A percentile compares a stretch with the other conserved stretches of the same genome.
These are phyloP conservation scores for Xenus cinereus DNA, from an alignment of 2,113 vertebrate genomes.

Conservation along the genomic window DNA sequence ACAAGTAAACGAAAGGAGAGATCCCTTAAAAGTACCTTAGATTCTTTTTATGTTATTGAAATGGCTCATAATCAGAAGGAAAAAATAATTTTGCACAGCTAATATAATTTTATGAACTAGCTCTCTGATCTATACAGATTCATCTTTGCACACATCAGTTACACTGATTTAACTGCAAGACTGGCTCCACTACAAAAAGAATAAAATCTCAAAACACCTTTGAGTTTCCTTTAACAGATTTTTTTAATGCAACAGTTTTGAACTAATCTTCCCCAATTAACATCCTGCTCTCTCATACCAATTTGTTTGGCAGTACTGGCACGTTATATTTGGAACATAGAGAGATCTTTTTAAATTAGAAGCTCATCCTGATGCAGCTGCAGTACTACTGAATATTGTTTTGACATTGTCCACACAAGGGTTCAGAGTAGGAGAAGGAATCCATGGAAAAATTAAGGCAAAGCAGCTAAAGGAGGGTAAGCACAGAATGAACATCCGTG, in stretches of 20 bases:
- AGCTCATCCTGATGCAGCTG: background rate
- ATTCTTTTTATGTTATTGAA: background rate
- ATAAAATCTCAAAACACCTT: background rate
- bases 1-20: background rate
- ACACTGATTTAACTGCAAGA: background rate
- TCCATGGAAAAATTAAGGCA: background rate
- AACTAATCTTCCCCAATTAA: background rate
- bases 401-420: background rate
- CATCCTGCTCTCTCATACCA: background rate
- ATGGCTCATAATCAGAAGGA: background rate
- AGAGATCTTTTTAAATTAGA: background rate
- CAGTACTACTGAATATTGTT: background rate
- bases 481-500: background rate
- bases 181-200: background rate
- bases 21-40: background rate
- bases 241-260: background rate
- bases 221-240: background rate
- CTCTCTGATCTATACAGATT: background rate
- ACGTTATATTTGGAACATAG: constrained; percentile 17
- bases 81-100: background rate
- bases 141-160: background rate
- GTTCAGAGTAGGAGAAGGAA: background rate
- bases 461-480: background rate
- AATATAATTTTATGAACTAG: background rate
- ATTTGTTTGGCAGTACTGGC: background rate